Evolutionary conservation across 2,888 invertebrate genomes (phyloP).

Genomic region (Eupithecia tripunctaria): DNA sequence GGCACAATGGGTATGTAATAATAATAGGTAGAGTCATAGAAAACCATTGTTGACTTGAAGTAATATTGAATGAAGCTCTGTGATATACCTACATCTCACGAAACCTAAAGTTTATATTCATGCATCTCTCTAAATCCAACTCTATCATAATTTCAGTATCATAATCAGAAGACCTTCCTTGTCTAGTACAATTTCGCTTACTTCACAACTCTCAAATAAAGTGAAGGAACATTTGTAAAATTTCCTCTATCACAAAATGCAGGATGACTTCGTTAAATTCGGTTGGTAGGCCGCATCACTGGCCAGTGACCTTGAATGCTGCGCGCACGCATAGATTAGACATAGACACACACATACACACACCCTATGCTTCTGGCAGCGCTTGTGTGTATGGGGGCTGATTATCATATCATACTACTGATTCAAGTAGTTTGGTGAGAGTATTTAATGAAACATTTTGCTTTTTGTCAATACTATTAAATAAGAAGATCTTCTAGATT

Average conservation of each 20-base stretch:
- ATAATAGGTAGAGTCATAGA: background rate
- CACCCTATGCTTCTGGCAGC: conserved; percentile 43
- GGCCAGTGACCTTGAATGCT: conserved; percentile 78
- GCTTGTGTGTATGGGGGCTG: conserved; percentile 52
- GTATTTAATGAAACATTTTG: background rate
- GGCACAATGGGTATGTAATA: background rate
- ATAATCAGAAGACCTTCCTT: background rate
- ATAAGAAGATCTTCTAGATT: background rate
- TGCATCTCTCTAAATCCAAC: background rate
- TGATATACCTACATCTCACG: background rate
- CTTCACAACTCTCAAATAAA: background rate
- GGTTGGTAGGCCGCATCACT: conserved; percentile 67
- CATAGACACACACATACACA: conserved; percentile 53
- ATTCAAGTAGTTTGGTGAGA: conserved; percentile 32
- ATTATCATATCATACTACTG: conserved; percentile 46
- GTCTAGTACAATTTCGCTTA: background rate
- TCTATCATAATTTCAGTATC: background rate
- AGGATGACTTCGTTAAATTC: conserved; percentile 67
- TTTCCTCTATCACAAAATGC: conserved; percentile 42
- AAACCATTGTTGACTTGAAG: background rate
- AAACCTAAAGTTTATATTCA: background rate
- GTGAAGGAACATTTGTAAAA: background rate
- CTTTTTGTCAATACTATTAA: background rate
- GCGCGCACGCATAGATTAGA: conserved; percentile 73
- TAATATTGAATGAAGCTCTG: background rate